These are phyloP conservation scores for Drosophila dives DNA, from an alignment of 2,888 invertebrate genomes.

Conservation along the genomic window DNA sequence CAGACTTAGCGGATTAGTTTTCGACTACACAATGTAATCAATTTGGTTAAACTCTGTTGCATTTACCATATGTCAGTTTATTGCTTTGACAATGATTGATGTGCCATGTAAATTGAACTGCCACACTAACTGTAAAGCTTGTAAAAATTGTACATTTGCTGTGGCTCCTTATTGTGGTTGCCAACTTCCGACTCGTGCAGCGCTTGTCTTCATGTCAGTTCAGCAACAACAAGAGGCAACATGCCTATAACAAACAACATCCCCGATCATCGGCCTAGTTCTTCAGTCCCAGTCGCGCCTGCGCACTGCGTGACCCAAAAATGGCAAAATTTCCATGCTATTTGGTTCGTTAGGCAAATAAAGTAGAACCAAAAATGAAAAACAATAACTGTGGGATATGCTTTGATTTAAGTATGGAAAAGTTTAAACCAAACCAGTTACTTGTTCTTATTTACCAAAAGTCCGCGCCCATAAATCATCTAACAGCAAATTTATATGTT, in stretches of 20 bases:
- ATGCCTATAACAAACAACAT: conserved; percentile 25
- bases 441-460: conserved; percentile 10
- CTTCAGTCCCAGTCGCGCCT: conserved; percentile 34
- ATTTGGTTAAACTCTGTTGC: conserved; percentile 38
- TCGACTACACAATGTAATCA: conserved; percentile 44
- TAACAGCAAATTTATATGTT: background rate
- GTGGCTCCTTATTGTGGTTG: conserved; percentile 36
- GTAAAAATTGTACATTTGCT: conserved; percentile 15
- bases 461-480: conserved; percentile 1
- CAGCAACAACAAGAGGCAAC: background rate
- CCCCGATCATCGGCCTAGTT: conserved; percentile 34
- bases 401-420: conserved; percentile 35
- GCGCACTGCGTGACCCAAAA: conserved; percentile 57
- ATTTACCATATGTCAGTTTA: conserved; percentile 13
- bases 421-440: conserved; percentile 11
- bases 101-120: conserved; percentile 57
- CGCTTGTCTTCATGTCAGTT: conserved; percentile 41
- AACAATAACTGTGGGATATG: conserved; percentile 50
- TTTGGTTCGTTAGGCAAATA: conserved; percentile 29
- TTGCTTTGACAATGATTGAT: conserved; percentile 58
- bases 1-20: conserved; percentile 62
- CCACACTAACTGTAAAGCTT: conserved; percentile 24
- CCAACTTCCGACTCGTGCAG: conserved; percentile 57
- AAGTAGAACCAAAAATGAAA: conserved; percentile 17
- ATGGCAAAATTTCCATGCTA: conserved; percentile 44